phyloP scores from a whole-genome alignment of 35 echinoderm and acorn worm genomes.

The Apostichopus japonicus region DNA sequence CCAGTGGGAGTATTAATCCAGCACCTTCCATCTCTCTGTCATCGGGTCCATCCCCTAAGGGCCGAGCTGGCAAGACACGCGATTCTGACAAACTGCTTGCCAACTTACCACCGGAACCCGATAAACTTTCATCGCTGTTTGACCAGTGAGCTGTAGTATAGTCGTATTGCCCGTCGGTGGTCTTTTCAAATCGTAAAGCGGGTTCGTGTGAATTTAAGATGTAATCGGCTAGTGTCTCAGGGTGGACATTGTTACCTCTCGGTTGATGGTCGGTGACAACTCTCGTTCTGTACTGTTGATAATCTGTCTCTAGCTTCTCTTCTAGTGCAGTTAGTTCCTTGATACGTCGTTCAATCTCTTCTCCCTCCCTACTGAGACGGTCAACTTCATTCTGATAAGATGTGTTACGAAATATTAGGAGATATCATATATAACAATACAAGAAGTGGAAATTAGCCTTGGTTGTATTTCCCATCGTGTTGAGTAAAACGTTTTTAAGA shows the following conservation, averaged over 20 bases:
- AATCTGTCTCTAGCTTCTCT: constrained; percentile 53
- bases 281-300: constrained; percentile 52
- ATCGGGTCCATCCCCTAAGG: neutral
- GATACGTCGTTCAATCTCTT: constrained; percentile 92
- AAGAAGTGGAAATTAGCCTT: too few species aligned
- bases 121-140: constrained; percentile 38
- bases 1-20: constrained; percentile 51
- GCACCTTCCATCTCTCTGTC: constrained; percentile 28
- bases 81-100: constrained; percentile 31
- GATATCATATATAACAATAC: too few species aligned
- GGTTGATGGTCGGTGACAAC: neutral
- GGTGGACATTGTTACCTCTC: neutral
- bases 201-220: constrained; percentile 47
- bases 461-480: too few species aligned
- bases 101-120: constrained; percentile 31
- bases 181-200: constrained; percentile 33
- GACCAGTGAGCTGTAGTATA: constrained; percentile 45
- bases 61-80: constrained; percentile 23
- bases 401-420: neutral
- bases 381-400: constrained; percentile 72
- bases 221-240: constrained; percentile 41
- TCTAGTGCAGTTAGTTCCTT: constrained; percentile 68
- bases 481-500: too few species aligned
- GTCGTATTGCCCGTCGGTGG: constrained; percentile 52
- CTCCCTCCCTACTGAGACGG: constrained; percentile 88